Percentiles rank a stretch among this genome's conserved stretches.
phyloP scores from a whole-genome alignment of 64 coral and sea anemone species.

The Dendrophyllia cribrosa region DNA sequence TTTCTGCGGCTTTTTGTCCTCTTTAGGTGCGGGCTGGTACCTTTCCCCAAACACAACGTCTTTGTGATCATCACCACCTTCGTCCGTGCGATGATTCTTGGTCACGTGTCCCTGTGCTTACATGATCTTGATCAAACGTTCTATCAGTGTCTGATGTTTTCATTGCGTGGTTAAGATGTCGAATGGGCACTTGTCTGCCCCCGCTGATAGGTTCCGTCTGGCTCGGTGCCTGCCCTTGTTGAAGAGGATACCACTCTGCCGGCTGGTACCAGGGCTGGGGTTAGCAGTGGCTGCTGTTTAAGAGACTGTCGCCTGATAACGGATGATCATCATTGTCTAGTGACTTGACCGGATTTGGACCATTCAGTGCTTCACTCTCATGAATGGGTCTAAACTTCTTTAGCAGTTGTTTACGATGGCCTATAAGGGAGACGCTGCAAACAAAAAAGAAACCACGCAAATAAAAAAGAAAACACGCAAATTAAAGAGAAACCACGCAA shows the following conservation, averaged over 20 bases:
- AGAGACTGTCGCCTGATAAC: slow-evolving; percentile 16
- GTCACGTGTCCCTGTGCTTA: slow-evolving; percentile 58
- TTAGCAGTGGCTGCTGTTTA: slow-evolving; percentile 83
- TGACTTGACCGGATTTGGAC: neutral
- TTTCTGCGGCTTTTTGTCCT: slow-evolving; percentile 60
- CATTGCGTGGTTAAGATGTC: slow-evolving; percentile 1
- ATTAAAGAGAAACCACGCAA: too few relatives aligned
- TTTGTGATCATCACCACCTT: slow-evolving; percentile 3
- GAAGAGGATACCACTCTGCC: slow-evolving; percentile 96
- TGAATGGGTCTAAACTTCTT: slow-evolving; percentile 50
- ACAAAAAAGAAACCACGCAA: too few relatives aligned
- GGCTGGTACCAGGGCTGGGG: slow-evolving; percentile 96
- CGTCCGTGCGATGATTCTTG: slow-evolving; percentile 69
- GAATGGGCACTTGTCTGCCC: slow-evolving; percentile 33
- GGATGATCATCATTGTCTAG: slow-evolving; percentile 30
- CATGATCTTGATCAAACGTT: slow-evolving; percentile 25
- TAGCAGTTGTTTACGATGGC: neutral
- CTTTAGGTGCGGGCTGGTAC: slow-evolving; percentile 32
- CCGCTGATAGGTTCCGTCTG: slow-evolving; percentile 67
- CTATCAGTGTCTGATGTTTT: slow-evolving; percentile 37
- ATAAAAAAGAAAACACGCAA: too few relatives aligned
- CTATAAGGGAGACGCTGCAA: too few relatives aligned
- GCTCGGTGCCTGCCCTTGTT: slow-evolving; percentile 91
- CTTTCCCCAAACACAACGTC: slow-evolving; percentile 58
- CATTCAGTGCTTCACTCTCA: slow-evolving; percentile 5